Evolutionary conservation across 2,797 vertebrate genomes (phyloP).

Genomic region (Denticeps clupeoides): DNA sequence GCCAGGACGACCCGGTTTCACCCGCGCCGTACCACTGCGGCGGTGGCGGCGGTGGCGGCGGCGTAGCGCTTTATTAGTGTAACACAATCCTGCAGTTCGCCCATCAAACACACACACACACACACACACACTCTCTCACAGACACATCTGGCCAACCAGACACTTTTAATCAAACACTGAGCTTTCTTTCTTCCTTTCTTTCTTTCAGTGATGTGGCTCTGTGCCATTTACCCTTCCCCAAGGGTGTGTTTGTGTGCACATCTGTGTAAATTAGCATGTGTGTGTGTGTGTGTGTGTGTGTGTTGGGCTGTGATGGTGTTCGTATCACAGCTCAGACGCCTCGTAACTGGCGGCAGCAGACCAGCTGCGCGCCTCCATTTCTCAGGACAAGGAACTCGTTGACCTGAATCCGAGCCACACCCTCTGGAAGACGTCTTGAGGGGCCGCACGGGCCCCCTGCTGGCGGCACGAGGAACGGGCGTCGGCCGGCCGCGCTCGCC

Average conservation of each 20-base stretch:
- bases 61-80: conserved; percentile 50
- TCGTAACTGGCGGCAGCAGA: conserved; percentile 8
- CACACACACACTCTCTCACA: conserved; percentile 3
- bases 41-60: conserved; percentile 37
- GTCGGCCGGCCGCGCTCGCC: conserved; percentile 20
- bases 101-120: neutral
- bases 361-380: conserved; percentile 35
- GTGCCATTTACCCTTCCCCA: neutral
- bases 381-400: conserved; percentile 65
- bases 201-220: neutral
- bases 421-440: conserved; percentile 44
- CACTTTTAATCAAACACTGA: conserved; percentile 23
- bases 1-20: conserved; percentile 28
- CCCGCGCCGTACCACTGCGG: conserved; percentile 31
- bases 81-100: conserved; percentile 38
- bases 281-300: neutral
- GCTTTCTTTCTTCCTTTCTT: conserved; percentile 7
- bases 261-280: neutral
- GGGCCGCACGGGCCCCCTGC: conserved; percentile 61
- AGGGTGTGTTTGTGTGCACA: neutral
- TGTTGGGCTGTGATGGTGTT: neutral
- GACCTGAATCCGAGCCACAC: conserved; percentile 77
- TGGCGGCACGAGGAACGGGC: conserved; percentile 40
- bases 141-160: conserved; percentile 23
- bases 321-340: no score